Percentiles rank a stretch among this genome's conserved stretches.
Conservation (phyloP, 2,113 vertebrate genomes). For the Pongo abelii region DNA sequence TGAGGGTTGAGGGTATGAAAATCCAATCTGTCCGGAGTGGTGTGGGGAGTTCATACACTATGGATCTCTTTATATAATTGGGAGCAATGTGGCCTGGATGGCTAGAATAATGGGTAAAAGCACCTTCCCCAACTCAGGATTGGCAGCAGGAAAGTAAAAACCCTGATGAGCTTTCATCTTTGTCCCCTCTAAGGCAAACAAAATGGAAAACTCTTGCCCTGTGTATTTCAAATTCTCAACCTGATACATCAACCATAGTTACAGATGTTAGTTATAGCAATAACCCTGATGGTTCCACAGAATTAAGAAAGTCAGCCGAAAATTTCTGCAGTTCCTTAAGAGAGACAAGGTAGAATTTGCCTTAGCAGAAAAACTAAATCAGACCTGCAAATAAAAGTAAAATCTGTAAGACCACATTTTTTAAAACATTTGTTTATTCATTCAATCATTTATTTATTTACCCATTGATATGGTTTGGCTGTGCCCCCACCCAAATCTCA, state of each 20-base stretch:
- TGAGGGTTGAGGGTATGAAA: not conserved
- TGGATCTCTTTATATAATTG: not conserved
- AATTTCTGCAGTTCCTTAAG: not conserved
- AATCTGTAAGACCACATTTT: not conserved
- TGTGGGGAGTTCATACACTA: not conserved
- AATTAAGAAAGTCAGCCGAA: not conserved
- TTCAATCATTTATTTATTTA: not conserved
- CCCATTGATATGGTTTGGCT: too few species aligned
- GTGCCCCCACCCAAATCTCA: too few species aligned
- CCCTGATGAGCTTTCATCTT: not conserved
- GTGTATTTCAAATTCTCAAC: not conserved
- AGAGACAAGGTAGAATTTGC: not conserved
- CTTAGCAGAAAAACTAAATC: slow-evolving; percentile 3
- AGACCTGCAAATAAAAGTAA: slow-evolving; percentile 1
- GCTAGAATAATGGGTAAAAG: too few species aligned
- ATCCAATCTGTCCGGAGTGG: not conserved
- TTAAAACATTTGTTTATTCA: not conserved
- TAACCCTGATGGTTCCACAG: too few species aligned
- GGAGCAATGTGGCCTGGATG: not conserved
- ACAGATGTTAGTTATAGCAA: not conserved
- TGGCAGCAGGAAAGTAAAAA: not conserved
- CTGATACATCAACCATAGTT: not conserved
- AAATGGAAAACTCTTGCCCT: not conserved
- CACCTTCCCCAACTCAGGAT: not conserved
- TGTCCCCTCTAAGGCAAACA: not conserved